Evolutionary conservation across 1,140 invertebrate genomes (phyloP).

Genomic region (Alviniconcha marisindica): DNA sequence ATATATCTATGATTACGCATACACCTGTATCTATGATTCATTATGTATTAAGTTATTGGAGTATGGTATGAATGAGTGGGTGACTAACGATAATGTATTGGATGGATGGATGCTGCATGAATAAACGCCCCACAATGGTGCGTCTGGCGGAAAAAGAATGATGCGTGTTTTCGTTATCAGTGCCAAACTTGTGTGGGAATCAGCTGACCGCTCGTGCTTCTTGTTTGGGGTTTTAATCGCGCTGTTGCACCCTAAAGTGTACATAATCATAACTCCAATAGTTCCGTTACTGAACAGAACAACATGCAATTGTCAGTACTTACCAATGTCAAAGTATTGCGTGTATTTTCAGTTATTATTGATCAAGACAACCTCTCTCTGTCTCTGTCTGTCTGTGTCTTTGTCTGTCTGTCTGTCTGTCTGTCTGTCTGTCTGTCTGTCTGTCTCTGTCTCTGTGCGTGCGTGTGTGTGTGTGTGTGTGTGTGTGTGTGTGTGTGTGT

Average conservation of each 20-base stretch:
- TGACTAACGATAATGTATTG: no score
- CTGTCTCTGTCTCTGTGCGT: not conserved
- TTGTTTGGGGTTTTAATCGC: no score
- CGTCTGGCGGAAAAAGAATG: no score
- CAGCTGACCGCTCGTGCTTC: not conserved
- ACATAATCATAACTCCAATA: not conserved
- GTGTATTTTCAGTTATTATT: not conserved
- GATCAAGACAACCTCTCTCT: not conserved
- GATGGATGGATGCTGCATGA: no score
- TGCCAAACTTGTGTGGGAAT: not conserved
- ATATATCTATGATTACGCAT: no score
- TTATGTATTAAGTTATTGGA: no score
- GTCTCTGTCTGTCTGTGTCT: conserved; percentile 7
- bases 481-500: no score
- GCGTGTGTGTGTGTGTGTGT: no score
- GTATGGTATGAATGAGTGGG: no score
- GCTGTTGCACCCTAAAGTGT: not conserved
- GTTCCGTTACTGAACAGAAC: not conserved
- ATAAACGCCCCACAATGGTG: no score
- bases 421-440: conserved; percentile 15
- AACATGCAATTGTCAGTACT: not conserved
- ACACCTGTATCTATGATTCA: no score
- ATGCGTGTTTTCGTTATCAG: no score
- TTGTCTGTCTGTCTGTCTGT: not conserved
- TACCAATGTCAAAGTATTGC: not conserved